A percentile compares a stretch with the other conserved stretches of the same genome.
These are phyloP conservation scores for Umimayanthus kanabou DNA, from an alignment of 92 coral and sea anemone genomes.

Conservation along the genomic window DNA sequence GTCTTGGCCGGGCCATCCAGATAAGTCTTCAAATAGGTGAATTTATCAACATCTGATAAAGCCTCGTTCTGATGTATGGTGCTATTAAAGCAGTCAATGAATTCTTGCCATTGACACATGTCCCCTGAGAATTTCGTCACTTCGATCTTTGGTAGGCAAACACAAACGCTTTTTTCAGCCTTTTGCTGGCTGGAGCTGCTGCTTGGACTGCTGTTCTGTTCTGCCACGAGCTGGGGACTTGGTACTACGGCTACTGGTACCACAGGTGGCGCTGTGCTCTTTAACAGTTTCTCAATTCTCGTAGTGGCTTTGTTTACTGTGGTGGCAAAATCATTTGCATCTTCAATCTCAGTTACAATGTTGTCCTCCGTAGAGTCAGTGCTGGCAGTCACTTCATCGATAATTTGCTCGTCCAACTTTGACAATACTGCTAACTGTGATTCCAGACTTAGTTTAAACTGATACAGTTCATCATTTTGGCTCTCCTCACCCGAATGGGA, in stretches of 20 bases:
- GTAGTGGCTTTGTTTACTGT: too few relatives aligned
- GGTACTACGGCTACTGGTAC: too few relatives aligned
- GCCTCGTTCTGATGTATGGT: conserved; percentile 26
- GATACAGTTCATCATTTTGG: background rate
- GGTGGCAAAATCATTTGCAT: background rate
- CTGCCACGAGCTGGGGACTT: too few relatives aligned
- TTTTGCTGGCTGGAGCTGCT: background rate
- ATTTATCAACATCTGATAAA: conserved; percentile 52
- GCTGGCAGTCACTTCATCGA: too few relatives aligned
- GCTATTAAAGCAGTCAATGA: conserved; percentile 57
- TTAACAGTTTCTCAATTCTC: too few relatives aligned
- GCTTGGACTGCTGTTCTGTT: background rate
- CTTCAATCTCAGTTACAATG: background rate
- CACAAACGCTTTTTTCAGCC: too few relatives aligned
- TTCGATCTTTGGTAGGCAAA: conserved; percentile 53
- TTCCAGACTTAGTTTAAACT: background rate
- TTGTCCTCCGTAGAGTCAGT: background rate
- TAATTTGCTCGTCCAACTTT: too few relatives aligned
- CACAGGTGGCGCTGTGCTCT: too few relatives aligned
- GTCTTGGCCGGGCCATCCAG: conserved; percentile 48
- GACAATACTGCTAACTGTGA: too few relatives aligned
- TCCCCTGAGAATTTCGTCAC: conserved; percentile 42
- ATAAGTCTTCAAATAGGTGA: conserved; percentile 47
- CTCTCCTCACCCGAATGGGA: background rate
- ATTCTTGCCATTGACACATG: conserved; percentile 56